A percentile compares a stretch with the other conserved stretches of the same genome.
Conservation (phyloP, 1,140 invertebrate genomes). For the Camponotus pennsylvanicus region DNA sequence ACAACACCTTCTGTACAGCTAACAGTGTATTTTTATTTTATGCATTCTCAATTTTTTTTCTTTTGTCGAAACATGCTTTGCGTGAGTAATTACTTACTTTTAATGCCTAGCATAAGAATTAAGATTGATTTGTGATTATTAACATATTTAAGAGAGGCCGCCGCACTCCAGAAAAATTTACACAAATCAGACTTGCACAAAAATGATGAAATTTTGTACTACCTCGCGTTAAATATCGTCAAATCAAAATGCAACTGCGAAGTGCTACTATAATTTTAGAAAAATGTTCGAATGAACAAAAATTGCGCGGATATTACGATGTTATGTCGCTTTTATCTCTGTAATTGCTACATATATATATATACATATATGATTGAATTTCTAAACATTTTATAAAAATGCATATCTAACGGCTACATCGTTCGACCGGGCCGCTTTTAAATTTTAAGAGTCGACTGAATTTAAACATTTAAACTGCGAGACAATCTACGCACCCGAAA, state of each 20-base stretch:
- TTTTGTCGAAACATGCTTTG: not conserved
- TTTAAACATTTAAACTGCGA: not conserved
- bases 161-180: constrained; percentile 12
- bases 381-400: constrained; percentile 19
- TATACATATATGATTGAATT: not conserved
- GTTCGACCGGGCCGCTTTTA: not conserved
- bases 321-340: not conserved
- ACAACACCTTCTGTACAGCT: constrained; percentile 22
- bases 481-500: constrained; percentile 19
- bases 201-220: not conserved
- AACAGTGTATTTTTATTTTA: not conserved
- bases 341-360: no score
- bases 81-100: not conserved
- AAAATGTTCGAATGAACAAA: not conserved
- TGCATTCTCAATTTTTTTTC: not conserved
- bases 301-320: not conserved
- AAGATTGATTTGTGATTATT: constrained; percentile 18
- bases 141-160: not conserved
- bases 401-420: not conserved
- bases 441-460: constrained; percentile 14
- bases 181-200: not conserved
- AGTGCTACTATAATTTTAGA: not conserved
- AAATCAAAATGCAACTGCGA: not conserved
- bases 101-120: not conserved
- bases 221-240: not conserved